phyloP scores from a whole-genome alignment of 2,797 vertebrate species.

The Spheniscus humboldti region DNA sequence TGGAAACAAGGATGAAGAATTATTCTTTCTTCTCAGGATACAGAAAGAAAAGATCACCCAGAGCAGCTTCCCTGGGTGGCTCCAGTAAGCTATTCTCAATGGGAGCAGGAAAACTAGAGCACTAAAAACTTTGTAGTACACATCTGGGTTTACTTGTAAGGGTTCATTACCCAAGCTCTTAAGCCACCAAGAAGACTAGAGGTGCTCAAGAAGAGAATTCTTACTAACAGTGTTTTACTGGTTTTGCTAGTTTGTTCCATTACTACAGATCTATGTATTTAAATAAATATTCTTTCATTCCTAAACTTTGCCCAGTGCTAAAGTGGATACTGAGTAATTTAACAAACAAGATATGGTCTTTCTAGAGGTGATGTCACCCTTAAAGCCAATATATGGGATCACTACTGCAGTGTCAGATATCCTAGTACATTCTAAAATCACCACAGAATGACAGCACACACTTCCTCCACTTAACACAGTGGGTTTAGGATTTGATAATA shows the following conservation, averaged over 20 bases:
- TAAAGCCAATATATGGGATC: not conserved
- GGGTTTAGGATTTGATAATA: not conserved
- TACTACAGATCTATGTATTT: not conserved
- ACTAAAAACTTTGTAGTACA: not conserved
- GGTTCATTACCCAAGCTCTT: not conserved
- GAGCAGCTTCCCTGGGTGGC: not conserved
- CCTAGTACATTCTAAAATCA: not conserved
- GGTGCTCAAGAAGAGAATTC: not conserved
- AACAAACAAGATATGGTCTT: not conserved
- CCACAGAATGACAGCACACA: not conserved
- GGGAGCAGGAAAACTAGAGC: not conserved
- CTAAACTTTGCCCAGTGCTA: not conserved
- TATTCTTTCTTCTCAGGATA: not conserved
- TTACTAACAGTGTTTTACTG: not conserved
- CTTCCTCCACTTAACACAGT: not conserved
- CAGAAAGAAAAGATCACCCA: not conserved
- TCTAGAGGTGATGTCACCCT: not conserved
- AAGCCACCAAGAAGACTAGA: not conserved
- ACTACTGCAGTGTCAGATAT: not conserved
- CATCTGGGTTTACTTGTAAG: not conserved
- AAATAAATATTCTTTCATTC: not conserved
- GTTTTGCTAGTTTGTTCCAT: not conserved
- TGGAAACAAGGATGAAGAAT: not conserved
- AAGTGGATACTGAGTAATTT: not conserved
- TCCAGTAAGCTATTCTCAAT: not conserved